Percentiles rank a stretch among this genome's conserved stretches.
Conservation (phyloP, 1,140 invertebrate species). For the Neelides sp. region DNA sequence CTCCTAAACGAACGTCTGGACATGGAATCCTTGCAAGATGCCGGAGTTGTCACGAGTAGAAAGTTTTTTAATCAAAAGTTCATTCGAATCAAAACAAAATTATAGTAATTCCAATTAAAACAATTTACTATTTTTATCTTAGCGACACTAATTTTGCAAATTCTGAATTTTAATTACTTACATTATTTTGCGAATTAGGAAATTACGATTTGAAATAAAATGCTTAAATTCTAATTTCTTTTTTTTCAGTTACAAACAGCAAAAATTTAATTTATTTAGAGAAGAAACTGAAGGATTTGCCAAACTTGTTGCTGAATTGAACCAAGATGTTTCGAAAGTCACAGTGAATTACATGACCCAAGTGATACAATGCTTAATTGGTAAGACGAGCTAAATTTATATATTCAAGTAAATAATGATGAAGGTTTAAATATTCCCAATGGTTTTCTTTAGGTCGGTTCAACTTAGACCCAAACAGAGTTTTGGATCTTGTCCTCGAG, state of each 20-base stretch:
- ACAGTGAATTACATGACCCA: constrained; percentile 33
- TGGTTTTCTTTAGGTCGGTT: constrained; percentile 70
- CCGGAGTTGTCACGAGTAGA: constrained; percentile 79
- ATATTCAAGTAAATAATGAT: no score
- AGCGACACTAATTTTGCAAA: not conserved
- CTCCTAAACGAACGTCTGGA: constrained; percentile 66
- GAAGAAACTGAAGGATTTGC: constrained; percentile 99
- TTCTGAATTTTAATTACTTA: not conserved
- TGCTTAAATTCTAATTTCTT: constrained; percentile 26
- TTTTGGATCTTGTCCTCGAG: constrained; percentile 90
- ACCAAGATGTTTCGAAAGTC: constrained; percentile 63
- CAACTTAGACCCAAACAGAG: constrained; percentile 95
- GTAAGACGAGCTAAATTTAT: constrained; percentile 41
- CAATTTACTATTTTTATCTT: constrained; percentile 14
- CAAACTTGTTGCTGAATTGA: constrained; percentile 91
- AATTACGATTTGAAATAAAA: constrained; percentile 1
- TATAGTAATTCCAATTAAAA: constrained; percentile 63
- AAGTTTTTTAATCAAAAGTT: constrained; percentile 86
- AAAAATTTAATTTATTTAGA: constrained; percentile 95
- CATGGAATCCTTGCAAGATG: constrained; percentile 81
- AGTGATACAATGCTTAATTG: constrained; percentile 83
- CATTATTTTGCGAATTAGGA: constrained; percentile 10
- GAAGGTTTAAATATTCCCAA: constrained; percentile 2
- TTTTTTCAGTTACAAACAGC: constrained; percentile 86
- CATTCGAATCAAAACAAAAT: constrained; percentile 93